phyloP scores from a whole-genome alignment of 2,888 invertebrate species.

The Desoria tigrina region DNA sequence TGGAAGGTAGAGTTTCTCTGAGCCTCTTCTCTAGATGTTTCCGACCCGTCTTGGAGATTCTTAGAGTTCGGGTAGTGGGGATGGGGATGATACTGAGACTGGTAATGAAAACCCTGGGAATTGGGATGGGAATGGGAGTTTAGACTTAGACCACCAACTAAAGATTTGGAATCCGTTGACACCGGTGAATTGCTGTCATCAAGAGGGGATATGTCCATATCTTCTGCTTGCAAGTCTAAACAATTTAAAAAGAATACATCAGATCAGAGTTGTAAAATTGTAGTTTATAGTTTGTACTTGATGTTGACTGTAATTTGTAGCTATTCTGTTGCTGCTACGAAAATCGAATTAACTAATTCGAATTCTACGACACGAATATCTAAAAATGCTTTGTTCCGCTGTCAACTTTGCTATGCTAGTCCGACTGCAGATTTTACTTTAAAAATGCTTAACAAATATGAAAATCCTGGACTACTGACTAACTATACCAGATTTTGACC shows the following conservation, averaged over 20 bases:
- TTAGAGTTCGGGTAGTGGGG: constrained; percentile 31
- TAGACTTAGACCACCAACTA: constrained; percentile 25
- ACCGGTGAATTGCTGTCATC: constrained; percentile 48
- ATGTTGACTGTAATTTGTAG: too few species aligned
- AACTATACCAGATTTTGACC: too few species aligned
- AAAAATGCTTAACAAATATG: too few species aligned
- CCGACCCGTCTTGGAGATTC: constrained; percentile 23
- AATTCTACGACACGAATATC: too few species aligned
- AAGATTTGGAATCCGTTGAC: constrained; percentile 38
- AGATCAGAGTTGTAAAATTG: too few species aligned
- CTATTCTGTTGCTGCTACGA: too few species aligned
- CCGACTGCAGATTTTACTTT: too few species aligned
- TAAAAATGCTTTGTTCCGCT: too few species aligned
- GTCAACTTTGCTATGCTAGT: too few species aligned
- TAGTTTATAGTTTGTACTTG: not conserved
- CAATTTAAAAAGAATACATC: constrained; percentile 24
- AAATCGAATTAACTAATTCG: too few species aligned
- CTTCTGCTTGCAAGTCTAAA: constrained; percentile 67
- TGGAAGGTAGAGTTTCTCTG: constrained; percentile 34
- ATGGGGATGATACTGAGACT: constrained; percentile 25
- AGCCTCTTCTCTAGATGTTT: constrained; percentile 28
- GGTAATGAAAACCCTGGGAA: constrained; percentile 25
- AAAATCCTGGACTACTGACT: too few species aligned
- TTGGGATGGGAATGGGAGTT: constrained; percentile 39
- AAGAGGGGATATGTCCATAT: constrained; percentile 88